These are phyloP conservation scores for Eulemur albifrons DNA, from an alignment of 2,797 vertebrate species.

Conservation along the genomic window DNA sequence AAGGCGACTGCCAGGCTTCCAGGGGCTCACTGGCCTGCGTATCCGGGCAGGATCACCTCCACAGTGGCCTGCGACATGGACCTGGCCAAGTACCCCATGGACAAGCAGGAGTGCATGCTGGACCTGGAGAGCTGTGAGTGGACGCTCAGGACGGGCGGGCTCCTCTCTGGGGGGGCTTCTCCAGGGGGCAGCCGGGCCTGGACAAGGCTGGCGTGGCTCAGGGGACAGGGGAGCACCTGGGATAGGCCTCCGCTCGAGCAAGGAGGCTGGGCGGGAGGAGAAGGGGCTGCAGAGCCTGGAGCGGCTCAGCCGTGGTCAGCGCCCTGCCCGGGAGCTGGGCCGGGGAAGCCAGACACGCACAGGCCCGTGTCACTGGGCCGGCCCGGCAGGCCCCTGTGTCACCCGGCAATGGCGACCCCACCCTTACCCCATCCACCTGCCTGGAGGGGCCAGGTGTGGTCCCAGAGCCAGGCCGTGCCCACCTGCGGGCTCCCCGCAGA, in stretches of 20 bases:
- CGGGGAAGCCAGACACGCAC: neutral
- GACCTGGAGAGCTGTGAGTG: conserved; percentile 98
- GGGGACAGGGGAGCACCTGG: neutral
- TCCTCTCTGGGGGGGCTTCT: neutral
- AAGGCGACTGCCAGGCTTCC: neutral
- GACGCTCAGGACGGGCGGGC: neutral
- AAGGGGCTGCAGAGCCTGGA: neutral
- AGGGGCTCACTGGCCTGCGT: neutral
- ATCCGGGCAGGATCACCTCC: conserved; percentile 91
- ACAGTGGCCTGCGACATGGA: conserved; percentile 99
- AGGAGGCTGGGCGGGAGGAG: neutral
- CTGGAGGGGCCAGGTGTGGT: neutral
- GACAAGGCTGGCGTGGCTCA: neutral
- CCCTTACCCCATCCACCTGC: neutral
- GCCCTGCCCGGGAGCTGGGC: fast-evolving
- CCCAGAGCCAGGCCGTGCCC: neutral
- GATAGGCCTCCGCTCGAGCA: fast-evolving
- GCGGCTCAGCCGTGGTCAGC: neutral
- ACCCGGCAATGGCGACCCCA: fast-evolving
- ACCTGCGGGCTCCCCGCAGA: conserved; percentile 84
- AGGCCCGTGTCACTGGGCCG: fast-evolving
- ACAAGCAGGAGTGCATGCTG: conserved; percentile 98
- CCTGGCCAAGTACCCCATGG: conserved; percentile 98
- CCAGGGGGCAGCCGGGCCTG: no score
- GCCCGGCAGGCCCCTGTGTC: neutral